A percentile compares a stretch with the other conserved stretches of the same genome.
These are phyloP conservation scores for Acromyrmex heyeri DNA, from an alignment of 1,140 invertebrate species.

Conservation along the genomic window DNA sequence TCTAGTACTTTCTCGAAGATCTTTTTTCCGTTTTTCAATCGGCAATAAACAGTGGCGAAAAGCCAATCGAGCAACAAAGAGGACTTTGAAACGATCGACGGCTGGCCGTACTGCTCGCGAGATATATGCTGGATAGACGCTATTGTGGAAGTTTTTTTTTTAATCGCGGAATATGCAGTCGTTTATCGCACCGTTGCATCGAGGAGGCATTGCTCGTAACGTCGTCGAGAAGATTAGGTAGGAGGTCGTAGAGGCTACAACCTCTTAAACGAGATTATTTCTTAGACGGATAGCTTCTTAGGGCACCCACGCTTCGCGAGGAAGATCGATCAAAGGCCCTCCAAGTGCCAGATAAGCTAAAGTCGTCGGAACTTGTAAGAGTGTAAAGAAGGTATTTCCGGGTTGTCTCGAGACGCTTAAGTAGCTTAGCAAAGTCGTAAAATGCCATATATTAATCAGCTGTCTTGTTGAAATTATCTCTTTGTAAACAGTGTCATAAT, in stretches of 20 bases:
- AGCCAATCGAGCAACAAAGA: constrained; percentile 62
- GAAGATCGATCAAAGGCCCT: constrained; percentile 57
- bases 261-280: constrained; percentile 67
- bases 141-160: constrained; percentile 47
- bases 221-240: constrained; percentile 53
- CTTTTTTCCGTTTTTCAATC: constrained; percentile 49
- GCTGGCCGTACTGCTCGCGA: background rate
- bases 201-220: constrained; percentile 45
- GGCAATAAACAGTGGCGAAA: constrained; percentile 66
- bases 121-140: constrained; percentile 20
- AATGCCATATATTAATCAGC: constrained; percentile 4
- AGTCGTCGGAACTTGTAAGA: constrained; percentile 56
- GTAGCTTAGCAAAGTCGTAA: constrained; percentile 24
- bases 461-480: background rate
- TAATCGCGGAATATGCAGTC: background rate
- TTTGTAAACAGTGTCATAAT: background rate
- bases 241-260: constrained; percentile 34
- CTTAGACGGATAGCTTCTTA: constrained; percentile 25
- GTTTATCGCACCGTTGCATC: constrained; percentile 43
- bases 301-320: constrained; percentile 46
- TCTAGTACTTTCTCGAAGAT: constrained; percentile 16
- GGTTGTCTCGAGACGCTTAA: constrained; percentile 36
- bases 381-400: constrained; percentile 48
- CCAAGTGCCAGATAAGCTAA: constrained; percentile 53
- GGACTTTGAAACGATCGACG: constrained; percentile 33